A percentile compares a stretch with the other conserved stretches of the same genome.
Evolutionary conservation across 2,113 vertebrate genomes (phyloP).

Genomic region (Myiagra hebetior): DNA sequence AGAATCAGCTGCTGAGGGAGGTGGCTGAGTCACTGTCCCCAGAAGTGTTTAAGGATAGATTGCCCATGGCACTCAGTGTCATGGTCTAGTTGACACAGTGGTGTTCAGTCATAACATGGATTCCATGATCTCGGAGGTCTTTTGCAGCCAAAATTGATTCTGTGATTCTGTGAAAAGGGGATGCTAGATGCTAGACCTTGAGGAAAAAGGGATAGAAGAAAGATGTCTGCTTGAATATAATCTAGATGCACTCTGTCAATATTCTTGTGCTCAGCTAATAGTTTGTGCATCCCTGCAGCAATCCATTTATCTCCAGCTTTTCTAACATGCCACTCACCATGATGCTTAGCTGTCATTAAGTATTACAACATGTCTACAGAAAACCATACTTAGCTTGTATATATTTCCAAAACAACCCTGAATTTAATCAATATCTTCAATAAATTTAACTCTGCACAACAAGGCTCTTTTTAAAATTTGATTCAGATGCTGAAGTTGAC

Average conservation of each 20-base stretch:
- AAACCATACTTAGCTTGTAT: background rate
- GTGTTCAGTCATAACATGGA: background rate
- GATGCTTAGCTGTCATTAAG: background rate
- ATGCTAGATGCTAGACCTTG: background rate
- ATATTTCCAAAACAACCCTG: background rate
- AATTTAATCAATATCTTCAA: background rate
- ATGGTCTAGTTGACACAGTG: too few relatives aligned
- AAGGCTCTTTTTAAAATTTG: background rate
- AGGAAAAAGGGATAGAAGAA: background rate
- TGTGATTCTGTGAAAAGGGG: background rate
- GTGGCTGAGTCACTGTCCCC: accelerated
- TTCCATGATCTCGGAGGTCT: background rate
- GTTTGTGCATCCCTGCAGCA: background rate
- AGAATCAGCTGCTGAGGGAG: background rate
- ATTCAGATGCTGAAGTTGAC: background rate
- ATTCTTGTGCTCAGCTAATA: background rate
- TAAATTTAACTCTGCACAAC: background rate
- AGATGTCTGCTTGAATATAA: background rate
- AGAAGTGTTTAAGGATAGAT: background rate
- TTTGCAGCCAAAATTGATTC: background rate
- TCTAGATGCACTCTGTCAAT: background rate
- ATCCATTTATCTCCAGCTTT: background rate
- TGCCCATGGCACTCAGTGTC: background rate
- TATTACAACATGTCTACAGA: background rate
- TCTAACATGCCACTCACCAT: background rate